A percentile compares a stretch with the other conserved stretches of the same genome.
These are phyloP conservation scores for Colaptes auratus DNA, from an alignment of 2,113 vertebrate genomes.

Conservation along the genomic window DNA sequence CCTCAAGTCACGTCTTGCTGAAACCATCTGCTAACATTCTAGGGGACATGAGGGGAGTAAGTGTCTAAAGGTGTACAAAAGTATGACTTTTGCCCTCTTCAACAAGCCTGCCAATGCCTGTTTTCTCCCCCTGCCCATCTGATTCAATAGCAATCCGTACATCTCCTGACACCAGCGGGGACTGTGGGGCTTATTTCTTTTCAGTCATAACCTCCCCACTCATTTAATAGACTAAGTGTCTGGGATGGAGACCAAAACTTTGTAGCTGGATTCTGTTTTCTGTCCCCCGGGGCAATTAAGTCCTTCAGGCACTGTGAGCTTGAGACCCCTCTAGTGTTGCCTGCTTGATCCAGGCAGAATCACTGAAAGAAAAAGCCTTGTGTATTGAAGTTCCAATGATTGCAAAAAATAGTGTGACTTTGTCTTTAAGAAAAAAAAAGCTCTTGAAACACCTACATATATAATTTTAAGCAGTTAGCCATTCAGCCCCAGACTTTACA, in stretches of 20 bases:
- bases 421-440: background rate
- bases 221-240: slow-evolving; percentile 28
- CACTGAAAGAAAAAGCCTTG: background rate
- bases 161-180: background rate
- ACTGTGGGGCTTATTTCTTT: slow-evolving; percentile 1
- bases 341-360: background rate
- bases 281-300: slow-evolving; percentile 20
- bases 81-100: background rate
- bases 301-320: slow-evolving; percentile 12
- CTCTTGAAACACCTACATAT: background rate
- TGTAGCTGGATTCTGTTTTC: slow-evolving; percentile 52
- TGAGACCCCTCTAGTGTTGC: slow-evolving; percentile 20
- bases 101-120: slow-evolving; percentile 16
- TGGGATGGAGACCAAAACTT: slow-evolving; percentile 63
- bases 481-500: background rate
- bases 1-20: background rate
- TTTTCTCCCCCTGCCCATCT: background rate
- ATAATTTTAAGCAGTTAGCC: background rate
- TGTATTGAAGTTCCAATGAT: background rate
- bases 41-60: fast-evolving
- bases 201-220: slow-evolving; percentile 46
- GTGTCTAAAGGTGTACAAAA: background rate
- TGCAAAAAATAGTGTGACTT: background rate
- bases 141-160: background rate
- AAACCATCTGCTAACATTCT: fast-evolving